Percentiles rank a stretch among this genome's conserved stretches.
Evolutionary conservation across 2,888 invertebrate genomes (phyloP).

Genomic region (Petrolisthes manimaculis): DNA sequence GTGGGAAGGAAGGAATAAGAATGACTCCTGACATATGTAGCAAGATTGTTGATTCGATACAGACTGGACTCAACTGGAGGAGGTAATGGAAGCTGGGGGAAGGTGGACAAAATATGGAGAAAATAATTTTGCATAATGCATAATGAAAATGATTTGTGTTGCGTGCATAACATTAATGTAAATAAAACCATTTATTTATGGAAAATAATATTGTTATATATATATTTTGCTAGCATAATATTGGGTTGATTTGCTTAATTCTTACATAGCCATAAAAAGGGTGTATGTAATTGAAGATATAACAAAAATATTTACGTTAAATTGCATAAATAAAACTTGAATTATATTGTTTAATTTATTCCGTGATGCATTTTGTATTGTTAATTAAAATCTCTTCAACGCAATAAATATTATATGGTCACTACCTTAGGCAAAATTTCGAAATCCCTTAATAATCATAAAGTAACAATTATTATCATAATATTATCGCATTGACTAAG

Average conservation of each 20-base stretch:
- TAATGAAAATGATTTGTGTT: neutral
- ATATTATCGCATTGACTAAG: too few relatives aligned
- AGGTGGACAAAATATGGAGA: neutral
- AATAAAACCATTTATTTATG: neutral
- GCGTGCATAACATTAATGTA: neutral
- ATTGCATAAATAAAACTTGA: too few relatives aligned
- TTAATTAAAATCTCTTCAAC: neutral
- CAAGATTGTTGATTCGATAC: too few relatives aligned
- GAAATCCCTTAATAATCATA: neutral
- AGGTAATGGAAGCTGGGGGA: slow-evolving; percentile 10
- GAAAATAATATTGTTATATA: neutral
- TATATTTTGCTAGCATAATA: neutral
- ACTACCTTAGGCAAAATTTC: neutral
- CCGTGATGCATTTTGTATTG: too few relatives aligned
- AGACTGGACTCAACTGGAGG: neutral
- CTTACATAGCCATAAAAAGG: neutral
- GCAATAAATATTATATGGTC: neutral
- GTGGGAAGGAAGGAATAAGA: too few relatives aligned
- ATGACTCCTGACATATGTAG: too few relatives aligned
- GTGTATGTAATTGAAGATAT: neutral
- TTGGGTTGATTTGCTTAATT: neutral
- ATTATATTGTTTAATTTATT: too few relatives aligned
- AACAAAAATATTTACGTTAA: neutral
- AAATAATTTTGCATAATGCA: neutral
- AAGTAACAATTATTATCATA: too few relatives aligned